Percentiles rank a stretch among this genome's conserved stretches.
These are phyloP conservation scores for Corythoichthys haematopterus DNA, from an alignment of 2,113 vertebrate species.

Conservation along the genomic window DNA sequence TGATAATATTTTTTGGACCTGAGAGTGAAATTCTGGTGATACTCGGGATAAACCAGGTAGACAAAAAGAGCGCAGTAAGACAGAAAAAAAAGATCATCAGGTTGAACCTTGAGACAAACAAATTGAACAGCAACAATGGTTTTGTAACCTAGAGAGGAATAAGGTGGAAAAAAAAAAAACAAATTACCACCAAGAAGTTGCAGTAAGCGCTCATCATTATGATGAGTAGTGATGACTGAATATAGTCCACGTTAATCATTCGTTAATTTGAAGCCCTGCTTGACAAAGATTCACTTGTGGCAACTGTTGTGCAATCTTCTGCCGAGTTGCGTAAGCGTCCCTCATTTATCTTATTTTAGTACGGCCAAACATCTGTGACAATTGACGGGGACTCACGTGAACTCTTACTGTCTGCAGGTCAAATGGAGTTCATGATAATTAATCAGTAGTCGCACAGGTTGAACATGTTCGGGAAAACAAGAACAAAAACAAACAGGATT, in stretches of 20 bases:
- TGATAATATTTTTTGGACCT: not conserved
- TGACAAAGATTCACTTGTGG: not conserved
- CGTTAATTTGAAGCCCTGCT: not conserved
- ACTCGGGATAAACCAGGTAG: not conserved
- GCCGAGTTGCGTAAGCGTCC: not conserved
- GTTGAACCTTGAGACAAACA: not conserved
- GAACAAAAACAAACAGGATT: no score
- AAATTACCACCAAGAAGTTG: not conserved
- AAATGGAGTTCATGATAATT: no score
- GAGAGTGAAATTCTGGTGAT: not conserved
- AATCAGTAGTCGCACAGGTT: no score
- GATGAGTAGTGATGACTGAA: constrained; percentile 13
- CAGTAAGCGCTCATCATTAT: constrained; percentile 41
- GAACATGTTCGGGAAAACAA: no score
- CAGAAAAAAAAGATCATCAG: not conserved
- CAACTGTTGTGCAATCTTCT: not conserved
- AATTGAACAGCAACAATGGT: not conserved
- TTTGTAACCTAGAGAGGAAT: not conserved
- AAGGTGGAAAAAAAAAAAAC: not conserved
- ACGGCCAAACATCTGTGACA: not conserved
- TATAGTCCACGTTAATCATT: not conserved
- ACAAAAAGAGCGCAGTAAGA: not conserved
- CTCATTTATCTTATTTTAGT: not conserved
- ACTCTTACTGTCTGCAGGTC: no score
- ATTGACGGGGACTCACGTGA: not conserved